Base-by-base conservation (phyloP, 2,888 invertebrate genomes). In the Eupithecia centaureata region DNA sequence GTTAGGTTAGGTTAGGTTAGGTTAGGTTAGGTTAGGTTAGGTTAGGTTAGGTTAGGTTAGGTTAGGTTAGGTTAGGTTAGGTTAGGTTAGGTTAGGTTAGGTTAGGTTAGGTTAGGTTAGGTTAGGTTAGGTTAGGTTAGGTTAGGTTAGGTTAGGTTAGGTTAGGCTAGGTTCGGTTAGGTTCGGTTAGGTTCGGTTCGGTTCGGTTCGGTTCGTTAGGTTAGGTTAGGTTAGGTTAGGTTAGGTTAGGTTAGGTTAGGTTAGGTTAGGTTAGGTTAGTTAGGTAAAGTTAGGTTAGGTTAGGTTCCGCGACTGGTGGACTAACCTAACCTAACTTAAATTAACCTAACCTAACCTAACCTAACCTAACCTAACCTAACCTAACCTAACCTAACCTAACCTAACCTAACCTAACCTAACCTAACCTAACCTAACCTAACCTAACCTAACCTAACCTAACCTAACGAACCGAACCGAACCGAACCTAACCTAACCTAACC, bases 161-260 rank as follows among this genome's bases (percentile, higher is more conserved):
- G 73, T 73, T 73, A 71, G n/a, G n/a, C n/a, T n/a, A n/a, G n/a
- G n/a, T n/a, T n/a, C n/a, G n/a, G n/a, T n/a, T n/a, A n/a, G n/a
- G n/a, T n/a, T n/a, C n/a, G n/a, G n/a, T n/a, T n/a, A n/a, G n/a
- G n/a, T n/a, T n/a, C n/a, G n/a, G n/a, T n/a, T n/a, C n/a, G n/a
- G n/a, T n/a, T n/a, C n/a, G n/a, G n/a, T n/a, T n/a, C n/a, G n/a
- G n/a, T n/a, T n/a, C n/a, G n/a, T n/a, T n/a, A n/a, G n/a, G n/a
- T n/a, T n/a, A n/a, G n/a, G n/a, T n/a, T n/a, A n/a, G 73, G 73
- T 73, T 73, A 73, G 73, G 73, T 73, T 73, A 73, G 73, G 73
- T 73, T 73, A 73, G 73, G 73, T 73, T 73, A 73, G 73, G 73
- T 73, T 73, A 73, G 73, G 73, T 73, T 73, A 73, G 73, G 73